phyloP scores from a whole-genome alignment of 2,113 vertebrate species.

The Ceyx melanurus region DNA sequence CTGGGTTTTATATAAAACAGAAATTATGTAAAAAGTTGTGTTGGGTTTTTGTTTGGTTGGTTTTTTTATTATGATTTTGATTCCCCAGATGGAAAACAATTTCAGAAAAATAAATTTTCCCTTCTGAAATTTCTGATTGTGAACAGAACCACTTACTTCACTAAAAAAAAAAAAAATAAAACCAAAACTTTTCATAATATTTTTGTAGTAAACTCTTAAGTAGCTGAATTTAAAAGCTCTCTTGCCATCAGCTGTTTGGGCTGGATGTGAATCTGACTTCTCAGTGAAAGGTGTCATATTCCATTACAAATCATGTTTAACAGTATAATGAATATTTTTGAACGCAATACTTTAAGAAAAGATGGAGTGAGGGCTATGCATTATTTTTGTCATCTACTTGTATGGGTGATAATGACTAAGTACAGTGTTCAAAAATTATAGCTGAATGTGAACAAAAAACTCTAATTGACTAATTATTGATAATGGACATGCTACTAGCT shows the following conservation, averaged over 20 bases:
- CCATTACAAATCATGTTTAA: neutral
- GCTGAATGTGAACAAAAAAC: neutral
- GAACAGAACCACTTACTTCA: neutral
- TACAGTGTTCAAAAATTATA: neutral
- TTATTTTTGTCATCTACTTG: neutral
- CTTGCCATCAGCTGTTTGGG: neutral
- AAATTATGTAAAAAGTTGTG: neutral
- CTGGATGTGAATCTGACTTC: neutral
- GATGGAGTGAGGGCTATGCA: neutral
- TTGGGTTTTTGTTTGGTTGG: no score
- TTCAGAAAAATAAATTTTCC: neutral
- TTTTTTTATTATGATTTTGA: neutral
- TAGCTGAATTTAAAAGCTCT: neutral
- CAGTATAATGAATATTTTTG: neutral
- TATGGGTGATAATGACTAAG: neutral
- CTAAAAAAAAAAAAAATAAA: neutral
- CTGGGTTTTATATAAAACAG: neutral
- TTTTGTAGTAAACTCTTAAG: neutral
- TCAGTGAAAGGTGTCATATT: neutral
- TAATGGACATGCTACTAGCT: neutral
- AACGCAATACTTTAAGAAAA: neutral
- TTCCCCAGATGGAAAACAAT: neutral
- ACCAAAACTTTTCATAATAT: rapidly evolving
- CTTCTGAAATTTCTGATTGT: neutral
- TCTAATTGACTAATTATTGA: neutral